A percentile compares a stretch with the other conserved stretches of the same genome.
These are phyloP conservation scores for Drosophila prolongata DNA, from an alignment of 2,888 invertebrate genomes.

Conservation along the genomic window DNA sequence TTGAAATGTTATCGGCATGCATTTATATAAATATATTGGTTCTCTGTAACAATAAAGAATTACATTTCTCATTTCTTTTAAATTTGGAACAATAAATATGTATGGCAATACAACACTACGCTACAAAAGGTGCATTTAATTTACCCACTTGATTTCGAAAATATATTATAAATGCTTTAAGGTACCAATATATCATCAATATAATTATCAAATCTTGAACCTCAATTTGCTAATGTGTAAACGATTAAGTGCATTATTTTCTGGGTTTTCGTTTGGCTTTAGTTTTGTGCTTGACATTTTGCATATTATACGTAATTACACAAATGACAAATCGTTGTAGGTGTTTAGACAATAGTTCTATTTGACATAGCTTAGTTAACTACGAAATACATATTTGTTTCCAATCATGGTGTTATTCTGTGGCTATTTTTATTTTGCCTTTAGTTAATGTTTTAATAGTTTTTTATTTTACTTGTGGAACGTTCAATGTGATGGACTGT, in stretches of 20 bases:
- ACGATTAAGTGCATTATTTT: conserved; percentile 46
- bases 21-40: conserved; percentile 16
- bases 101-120: conserved; percentile 41
- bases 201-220: conserved; percentile 48
- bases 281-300: conserved; percentile 47
- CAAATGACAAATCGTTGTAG: conserved; percentile 14
- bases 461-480: conserved; percentile 28
- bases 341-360: conserved; percentile 14
- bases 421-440: conserved; percentile 16
- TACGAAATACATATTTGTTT: conserved; percentile 41
- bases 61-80: conserved; percentile 6
- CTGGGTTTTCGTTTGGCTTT: conserved; percentile 1
- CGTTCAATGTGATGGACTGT: conserved; percentile 84
- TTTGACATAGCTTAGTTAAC: conserved; percentile 49
- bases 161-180: conserved; percentile 59
- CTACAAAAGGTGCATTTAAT: conserved; percentile 47
- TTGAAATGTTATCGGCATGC: conserved; percentile 32
- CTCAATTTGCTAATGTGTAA: conserved; percentile 45
- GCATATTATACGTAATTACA: conserved; percentile 17
- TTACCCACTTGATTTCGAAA: conserved; percentile 41
- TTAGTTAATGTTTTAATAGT: conserved; percentile 39
- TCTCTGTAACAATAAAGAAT: conserved; percentile 15
- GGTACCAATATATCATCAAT: conserved; percentile 57
- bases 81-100: conserved; percentile 14
- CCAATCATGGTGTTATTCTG: conserved; percentile 22